Conservation (phyloP, 2,797 vertebrate genomes). For the Rhincodon typus region DNA sequence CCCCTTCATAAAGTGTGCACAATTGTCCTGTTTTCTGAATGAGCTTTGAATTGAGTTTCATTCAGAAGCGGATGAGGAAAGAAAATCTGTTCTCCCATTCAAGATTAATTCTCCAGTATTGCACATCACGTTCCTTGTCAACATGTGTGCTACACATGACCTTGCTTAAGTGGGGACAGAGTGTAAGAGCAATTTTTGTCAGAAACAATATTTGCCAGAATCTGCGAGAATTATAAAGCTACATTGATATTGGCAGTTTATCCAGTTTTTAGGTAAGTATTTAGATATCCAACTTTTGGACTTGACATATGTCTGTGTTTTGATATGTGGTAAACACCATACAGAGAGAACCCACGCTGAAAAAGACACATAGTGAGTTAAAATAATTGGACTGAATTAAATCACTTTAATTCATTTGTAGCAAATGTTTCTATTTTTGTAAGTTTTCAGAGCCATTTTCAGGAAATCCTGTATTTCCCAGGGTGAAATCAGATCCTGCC, state of each 20-base stretch:
- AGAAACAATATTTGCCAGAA: not conserved
- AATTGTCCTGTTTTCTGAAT: not conserved
- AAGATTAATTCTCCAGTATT: not conserved
- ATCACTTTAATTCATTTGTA: not conserved
- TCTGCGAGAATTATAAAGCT: not conserved
- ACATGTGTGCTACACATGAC: not conserved
- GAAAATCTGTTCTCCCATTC: not conserved
- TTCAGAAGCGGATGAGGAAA: not conserved
- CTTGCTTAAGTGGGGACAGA: not conserved
- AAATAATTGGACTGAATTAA: not conserved
- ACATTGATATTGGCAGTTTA: not conserved
- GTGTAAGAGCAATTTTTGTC: not conserved
- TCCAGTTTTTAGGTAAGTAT: not conserved
- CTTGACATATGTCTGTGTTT: not conserved
- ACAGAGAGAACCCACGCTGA: not conserved
- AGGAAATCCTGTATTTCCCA: conserved; percentile 9
- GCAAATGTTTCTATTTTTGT: not conserved
- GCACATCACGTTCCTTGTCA: not conserved
- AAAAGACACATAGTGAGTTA: not conserved
- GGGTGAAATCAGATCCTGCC: conserved; percentile 18
- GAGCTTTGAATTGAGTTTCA: not conserved
- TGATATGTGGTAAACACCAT: not conserved
- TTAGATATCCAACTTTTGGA: not conserved
- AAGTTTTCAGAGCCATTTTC: not conserved
- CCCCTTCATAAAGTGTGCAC: not conserved